Percentiles rank a stretch among this genome's conserved stretches.
Evolutionary conservation across 1,140 invertebrate species (phyloP).

Genomic region (Kradibia gibbosae): DNA sequence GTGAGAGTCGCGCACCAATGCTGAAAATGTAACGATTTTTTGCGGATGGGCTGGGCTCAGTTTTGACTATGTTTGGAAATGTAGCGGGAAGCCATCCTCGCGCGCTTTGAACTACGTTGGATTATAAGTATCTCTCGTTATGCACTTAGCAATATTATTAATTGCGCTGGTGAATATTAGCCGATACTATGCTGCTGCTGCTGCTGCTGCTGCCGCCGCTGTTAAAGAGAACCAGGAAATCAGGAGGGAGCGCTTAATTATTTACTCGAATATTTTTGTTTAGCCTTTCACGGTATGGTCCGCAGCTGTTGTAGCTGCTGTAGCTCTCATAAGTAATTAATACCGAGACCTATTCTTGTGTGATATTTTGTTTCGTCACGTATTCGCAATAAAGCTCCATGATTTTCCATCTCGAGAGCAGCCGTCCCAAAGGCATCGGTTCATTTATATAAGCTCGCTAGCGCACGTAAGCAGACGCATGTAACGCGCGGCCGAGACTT

Average conservation of each 20-base stretch:
- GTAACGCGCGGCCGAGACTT: neutral
- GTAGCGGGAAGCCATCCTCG: too few species aligned
- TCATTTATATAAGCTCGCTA: neutral
- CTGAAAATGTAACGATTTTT: conserved; percentile 6
- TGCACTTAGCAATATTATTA: too few species aligned
- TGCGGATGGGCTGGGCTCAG: neutral
- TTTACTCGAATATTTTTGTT: conserved; percentile 13
- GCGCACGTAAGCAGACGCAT: neutral
- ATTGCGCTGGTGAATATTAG: too few species aligned
- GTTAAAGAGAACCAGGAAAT: neutral
- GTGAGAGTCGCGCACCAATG: conserved; percentile 20
- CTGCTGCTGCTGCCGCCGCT: neutral
- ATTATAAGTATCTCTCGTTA: too few species aligned
- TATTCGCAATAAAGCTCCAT: conserved; percentile 33
- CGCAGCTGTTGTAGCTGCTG: neutral
- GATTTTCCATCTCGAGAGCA: conserved; percentile 25
- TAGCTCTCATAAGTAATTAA: conserved; percentile 23
- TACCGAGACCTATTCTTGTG: conserved; percentile 4
- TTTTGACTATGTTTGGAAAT: neutral
- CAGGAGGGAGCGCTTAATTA: neutral
- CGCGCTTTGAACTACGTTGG: too few species aligned
- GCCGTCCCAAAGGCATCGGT: conserved; percentile 12
- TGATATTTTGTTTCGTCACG: conserved; percentile 29
- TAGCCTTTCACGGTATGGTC: neutral
- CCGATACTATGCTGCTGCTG: too few species aligned